Base-by-base conservation (phyloP, 2,888 invertebrate species). In the Dyspetes luteomarginatus region DNA sequence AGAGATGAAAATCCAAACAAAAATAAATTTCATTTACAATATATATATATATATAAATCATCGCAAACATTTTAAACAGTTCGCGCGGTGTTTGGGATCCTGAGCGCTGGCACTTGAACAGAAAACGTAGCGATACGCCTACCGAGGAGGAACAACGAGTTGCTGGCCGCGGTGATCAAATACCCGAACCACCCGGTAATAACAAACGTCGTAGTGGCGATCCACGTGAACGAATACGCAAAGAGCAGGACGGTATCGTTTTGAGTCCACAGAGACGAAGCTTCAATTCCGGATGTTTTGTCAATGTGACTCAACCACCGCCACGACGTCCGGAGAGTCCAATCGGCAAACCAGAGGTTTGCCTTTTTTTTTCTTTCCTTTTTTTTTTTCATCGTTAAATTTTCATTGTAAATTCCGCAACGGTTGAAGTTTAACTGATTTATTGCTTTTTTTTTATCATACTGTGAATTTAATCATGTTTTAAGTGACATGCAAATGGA, bases 201-300 rank as follows among this genome's bases (percentile, higher is more conserved):
- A 71, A 73, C 65, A 90, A 93, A 91, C 92, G 94, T 76, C 94
- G 95, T 12, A 93, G 94, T 7, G 93, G 93, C 7, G 96, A 96
- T 91, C 96, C 95, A 3, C 94, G 96, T 81, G 97, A 97, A 90
- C 94, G 97, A 62, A 93, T 97, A 65, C 95, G 96, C 84, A 97
- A 97, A 91, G 96, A 97, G 92, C 95, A 95, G 90, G 96, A 96
- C 91, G 96, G 96, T 65, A 96, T 97, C 86, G 96, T 97, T 85
- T 93, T 97, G 87, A 96, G 97, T 85, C 97, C 97, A 67, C 97
- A 97, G 92, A 94, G 97, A 9, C 94, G 97, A 84, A 97, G 96
- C 88, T 97, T 97, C 93, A 97, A 96, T 87, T 96, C 96, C 12
- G 97, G 97, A 74, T 97, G 97, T 92, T 97, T 96, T 85, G 97